A percentile compares a stretch with the other conserved stretches of the same genome.
These are phyloP conservation scores for Alfaro cultratus DNA, from an alignment of 2,797 vertebrate species.

Conservation along the genomic window DNA sequence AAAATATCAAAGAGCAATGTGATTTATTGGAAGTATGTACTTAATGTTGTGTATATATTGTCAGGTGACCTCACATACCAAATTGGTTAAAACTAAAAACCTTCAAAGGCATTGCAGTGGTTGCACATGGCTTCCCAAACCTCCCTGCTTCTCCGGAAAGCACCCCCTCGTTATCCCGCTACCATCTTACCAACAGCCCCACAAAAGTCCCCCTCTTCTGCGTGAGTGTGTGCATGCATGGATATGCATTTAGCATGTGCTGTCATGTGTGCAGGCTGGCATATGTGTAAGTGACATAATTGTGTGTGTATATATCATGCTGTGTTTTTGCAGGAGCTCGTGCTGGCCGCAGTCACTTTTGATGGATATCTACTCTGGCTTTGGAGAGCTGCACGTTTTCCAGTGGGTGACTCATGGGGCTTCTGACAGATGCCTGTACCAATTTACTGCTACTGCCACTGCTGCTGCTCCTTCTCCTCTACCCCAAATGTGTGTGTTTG, in stretches of 20 bases:
- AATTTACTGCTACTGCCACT: slow-evolving; percentile 77
- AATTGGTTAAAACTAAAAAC: slow-evolving; percentile 28
- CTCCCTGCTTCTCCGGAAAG: slow-evolving; percentile 38
- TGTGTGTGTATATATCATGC: slow-evolving; percentile 62
- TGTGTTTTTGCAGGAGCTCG: slow-evolving; percentile 67
- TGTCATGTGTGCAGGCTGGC: slow-evolving; percentile 26
- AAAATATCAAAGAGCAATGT: slow-evolving; percentile 24
- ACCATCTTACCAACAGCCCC: slow-evolving; percentile 39
- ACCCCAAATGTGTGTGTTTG: slow-evolving; percentile 39
- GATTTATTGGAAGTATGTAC: slow-evolving; percentile 39
- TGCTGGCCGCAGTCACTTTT: slow-evolving; percentile 72
- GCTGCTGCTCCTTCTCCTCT: slow-evolving; percentile 64
- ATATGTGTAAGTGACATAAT: slow-evolving; percentile 46
- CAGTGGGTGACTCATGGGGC: slow-evolving; percentile 77
- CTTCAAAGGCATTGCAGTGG: slow-evolving; percentile 24
- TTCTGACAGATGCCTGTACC: slow-evolving; percentile 77
- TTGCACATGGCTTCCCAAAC: slow-evolving; percentile 34
- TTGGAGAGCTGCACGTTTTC: slow-evolving; percentile 73
- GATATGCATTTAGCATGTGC: slow-evolving; percentile 37
- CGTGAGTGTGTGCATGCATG: slow-evolving; percentile 14
- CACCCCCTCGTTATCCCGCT: slow-evolving; percentile 44
- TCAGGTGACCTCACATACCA: slow-evolving; percentile 54
- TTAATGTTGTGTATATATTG: slow-evolving; percentile 42
- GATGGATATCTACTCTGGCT: slow-evolving; percentile 80
- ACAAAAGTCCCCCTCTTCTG: slow-evolving; percentile 40